phyloP scores from a whole-genome alignment of 1,140 invertebrate genomes.

The Nephotettix cincticeps region DNA sequence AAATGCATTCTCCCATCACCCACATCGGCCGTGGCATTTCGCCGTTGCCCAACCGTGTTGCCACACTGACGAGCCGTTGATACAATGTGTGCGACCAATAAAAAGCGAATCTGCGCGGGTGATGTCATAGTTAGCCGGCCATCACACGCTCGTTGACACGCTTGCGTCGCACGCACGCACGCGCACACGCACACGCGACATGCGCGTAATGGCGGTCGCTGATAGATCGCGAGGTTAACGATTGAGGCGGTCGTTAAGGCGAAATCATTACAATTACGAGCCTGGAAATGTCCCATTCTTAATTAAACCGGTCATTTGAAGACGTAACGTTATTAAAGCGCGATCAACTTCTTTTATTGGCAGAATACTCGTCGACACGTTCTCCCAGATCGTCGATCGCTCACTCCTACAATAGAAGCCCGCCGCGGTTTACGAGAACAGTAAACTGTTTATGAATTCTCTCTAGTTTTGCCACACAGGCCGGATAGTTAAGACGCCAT shows the following conservation, averaged over 20 bases:
- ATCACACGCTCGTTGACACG: neutral
- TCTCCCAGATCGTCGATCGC: too few relatives aligned
- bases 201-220: neutral
- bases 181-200: neutral
- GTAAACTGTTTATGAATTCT: too few relatives aligned
- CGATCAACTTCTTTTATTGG: slow-evolving; percentile 12
- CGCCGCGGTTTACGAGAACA: too few relatives aligned
- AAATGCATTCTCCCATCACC: too few relatives aligned
- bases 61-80: too few relatives aligned
- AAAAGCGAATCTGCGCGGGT: neutral
- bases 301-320: slow-evolving; percentile 9
- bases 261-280: neutral
- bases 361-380: too few relatives aligned
- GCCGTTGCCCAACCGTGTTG: too few relatives aligned
- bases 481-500: too few relatives aligned
- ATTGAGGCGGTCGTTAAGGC: neutral
- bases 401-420: too few relatives aligned
- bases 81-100: neutral
- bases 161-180: neutral
- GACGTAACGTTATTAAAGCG: slow-evolving; percentile 3
- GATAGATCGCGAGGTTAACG: neutral
- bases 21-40: too few relatives aligned
- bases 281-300: slow-evolving; percentile 10
- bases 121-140: neutral
- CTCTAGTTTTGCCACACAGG: too few relatives aligned